Evolutionary conservation across 2,113 vertebrate genomes (phyloP).

Genomic region (Gymnocephalus cernua): DNA sequence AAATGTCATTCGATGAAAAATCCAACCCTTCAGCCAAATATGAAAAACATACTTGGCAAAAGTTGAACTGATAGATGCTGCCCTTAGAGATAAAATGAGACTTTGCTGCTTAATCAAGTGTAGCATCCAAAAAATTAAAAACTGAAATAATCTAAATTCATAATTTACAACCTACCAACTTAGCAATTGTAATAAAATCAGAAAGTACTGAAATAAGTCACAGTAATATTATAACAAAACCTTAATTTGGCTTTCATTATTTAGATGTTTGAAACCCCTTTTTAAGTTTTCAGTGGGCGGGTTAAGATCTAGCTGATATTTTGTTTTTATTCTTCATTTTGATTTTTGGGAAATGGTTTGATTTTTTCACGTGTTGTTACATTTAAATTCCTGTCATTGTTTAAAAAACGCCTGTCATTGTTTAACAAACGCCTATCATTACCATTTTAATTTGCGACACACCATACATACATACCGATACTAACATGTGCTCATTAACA

Average conservation of each 20-base stretch:
- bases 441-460: conserved; percentile 73
- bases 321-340: conserved; percentile 28
- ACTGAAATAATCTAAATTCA: conserved; percentile 46
- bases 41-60: conserved; percentile 69
- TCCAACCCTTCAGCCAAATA: conserved; percentile 64
- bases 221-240: conserved; percentile 29
- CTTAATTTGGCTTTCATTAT: conserved; percentile 37
- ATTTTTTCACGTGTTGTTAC: conserved; percentile 65
- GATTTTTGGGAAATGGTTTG: conserved; percentile 63
- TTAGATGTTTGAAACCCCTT: conserved; percentile 7
- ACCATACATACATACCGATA: conserved; percentile 49
- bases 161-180: conserved; percentile 36
- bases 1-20: conserved; percentile 67
- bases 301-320: conserved; percentile 52
- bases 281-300: conserved; percentile 49
- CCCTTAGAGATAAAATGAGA: conserved; percentile 61
- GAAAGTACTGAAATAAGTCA: conserved; percentile 23
- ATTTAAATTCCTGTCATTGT: conserved; percentile 67
- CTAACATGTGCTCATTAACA: conserved; percentile 78
- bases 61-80: conserved; percentile 64
- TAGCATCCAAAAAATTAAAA: conserved; percentile 55
- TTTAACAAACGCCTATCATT: conserved; percentile 60
- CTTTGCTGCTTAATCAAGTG: conserved; percentile 58
- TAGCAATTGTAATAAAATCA: conserved; percentile 34
- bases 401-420: conserved; percentile 59